Evolutionary conservation across 2,888 invertebrate genomes (phyloP), one percentile per base, ranked within the genome.

Genomic region (Schizotus pectinicornis): DNA sequence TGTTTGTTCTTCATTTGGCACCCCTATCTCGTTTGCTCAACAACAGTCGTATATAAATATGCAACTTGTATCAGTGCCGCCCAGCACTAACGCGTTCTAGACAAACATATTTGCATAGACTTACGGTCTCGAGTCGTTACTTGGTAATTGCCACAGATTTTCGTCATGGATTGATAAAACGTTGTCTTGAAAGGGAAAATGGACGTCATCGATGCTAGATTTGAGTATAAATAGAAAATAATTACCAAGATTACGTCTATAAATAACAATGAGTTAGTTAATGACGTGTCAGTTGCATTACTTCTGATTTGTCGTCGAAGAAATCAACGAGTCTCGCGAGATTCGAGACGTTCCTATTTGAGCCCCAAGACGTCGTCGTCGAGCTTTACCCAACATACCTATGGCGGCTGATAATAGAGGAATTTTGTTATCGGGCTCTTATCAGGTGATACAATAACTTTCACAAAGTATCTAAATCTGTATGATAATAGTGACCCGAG

Each of bases 251-350:
- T 58, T 53, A 57, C 32, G 39, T 43, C 53, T 58, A 58, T 53
- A 53, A 58, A 58, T 58, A 58, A 53, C 42, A 58, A 52, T 57
- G 57, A 52, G 52, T 57, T 57, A 52, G 52, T 57, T 57, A 57
- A 57, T 52, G 46, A 48, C 47, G 41, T 47, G 54, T 54, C 47
- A 39, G 35, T 31, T 32, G 14, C 51, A 31, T 43, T 49, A 11
- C 35, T 43, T 36, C 35, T 49, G 33, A 43, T 43, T 38, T 22
- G 22, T 22, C 22, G 22, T 22, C 22, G 22, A 22, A 5, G 22
- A 22, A 22, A 22, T 22, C 22, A 22, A 22, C 22, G 5, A 22
- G 22, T 22, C 22, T 22, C 22, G 22, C 22, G 22, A 22, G 22
- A 22, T 22, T 22, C 5, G 22, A 22, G 22, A 22, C 22, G 22